Conservation (phyloP, 2,113 vertebrate species). For the Thomomys bottae region DNA sequence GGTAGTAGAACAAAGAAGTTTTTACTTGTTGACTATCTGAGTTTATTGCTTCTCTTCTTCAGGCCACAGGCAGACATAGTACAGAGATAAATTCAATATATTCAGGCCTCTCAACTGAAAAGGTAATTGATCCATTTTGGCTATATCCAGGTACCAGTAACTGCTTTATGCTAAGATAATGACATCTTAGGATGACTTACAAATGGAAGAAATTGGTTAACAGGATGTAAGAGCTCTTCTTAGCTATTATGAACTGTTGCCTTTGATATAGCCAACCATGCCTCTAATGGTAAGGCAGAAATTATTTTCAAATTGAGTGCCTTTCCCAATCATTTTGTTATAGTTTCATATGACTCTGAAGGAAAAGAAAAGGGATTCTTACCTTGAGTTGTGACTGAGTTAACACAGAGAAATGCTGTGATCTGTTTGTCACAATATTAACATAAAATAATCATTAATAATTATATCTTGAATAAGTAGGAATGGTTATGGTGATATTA, state of each 20-base stretch:
- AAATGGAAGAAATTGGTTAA: not conserved
- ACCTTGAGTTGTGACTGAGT: not conserved
- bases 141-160: slow-evolving; percentile 3
- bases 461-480: not conserved
- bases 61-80: not conserved
- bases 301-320: slow-evolving; percentile 28
- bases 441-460: no score
- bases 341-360: not conserved
- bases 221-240: not conserved
- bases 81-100: slow-evolving; percentile 43
- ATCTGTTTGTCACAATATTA: not conserved
- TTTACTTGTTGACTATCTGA: slow-evolving; percentile 57
- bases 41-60: slow-evolving; percentile 29
- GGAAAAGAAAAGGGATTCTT: not conserved
- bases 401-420: not conserved
- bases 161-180: slow-evolving; percentile 18
- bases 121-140: slow-evolving; percentile 24
- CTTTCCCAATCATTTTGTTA: slow-evolving; percentile 31
- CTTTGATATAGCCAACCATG: not conserved
- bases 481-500: not conserved
- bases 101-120: not conserved
- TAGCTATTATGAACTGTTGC: not conserved
- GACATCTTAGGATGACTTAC: slow-evolving; percentile 6
- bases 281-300: not conserved
- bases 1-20: not conserved